Base-by-base conservation (phyloP, 2,888 invertebrate species). In the Cephus nigrinus region DNA sequence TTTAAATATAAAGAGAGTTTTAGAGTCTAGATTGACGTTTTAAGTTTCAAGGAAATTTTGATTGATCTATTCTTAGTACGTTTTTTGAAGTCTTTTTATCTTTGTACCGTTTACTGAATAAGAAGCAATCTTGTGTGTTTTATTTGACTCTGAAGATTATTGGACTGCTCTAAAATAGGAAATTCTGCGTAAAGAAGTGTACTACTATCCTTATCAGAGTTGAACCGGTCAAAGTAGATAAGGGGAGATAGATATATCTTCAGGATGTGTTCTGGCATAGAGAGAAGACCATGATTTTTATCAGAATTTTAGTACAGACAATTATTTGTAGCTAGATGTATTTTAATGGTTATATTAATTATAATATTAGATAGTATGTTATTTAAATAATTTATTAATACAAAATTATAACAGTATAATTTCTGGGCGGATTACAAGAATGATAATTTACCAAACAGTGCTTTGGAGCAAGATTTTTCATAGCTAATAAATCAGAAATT, bases 191-290 rank as follows among this genome's bases (percentile, higher is more conserved):
- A 55, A 55, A 55, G 55, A 23, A 33, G 71, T 32, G 5, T 71
- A 33, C 71, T 75, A 74, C 68, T 72, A 75, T 74, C 77, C 80
- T 81, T 82, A 83, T 83, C 82, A 78, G 35, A 75, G 80, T 82
- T 83, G 82, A 83, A 83, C 82, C 80, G 82, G 83, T 82, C 83
- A 82, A 80, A 78, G 69, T 78, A 81, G 82, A 83, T 82, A 83
- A 76, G 75, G 73, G 69, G 79, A 78, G 74, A 73, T 40, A 34
- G 34, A 68, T 11, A 11, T 73, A 78, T 78, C 31, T 71, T 71
- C 71, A 71, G 71, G 71, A 71, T 71, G 71, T 71, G 33, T 71
- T 33, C 71, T 12, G 71, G 71, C 32, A 33, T 12, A 33, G 23
- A 32, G 71, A 55, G 55, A 55, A 55, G 55, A 23, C 55, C 32